These are phyloP conservation scores for Neoitamus cyanurus DNA, from an alignment of 2,888 invertebrate genomes.

Conservation along the genomic window DNA sequence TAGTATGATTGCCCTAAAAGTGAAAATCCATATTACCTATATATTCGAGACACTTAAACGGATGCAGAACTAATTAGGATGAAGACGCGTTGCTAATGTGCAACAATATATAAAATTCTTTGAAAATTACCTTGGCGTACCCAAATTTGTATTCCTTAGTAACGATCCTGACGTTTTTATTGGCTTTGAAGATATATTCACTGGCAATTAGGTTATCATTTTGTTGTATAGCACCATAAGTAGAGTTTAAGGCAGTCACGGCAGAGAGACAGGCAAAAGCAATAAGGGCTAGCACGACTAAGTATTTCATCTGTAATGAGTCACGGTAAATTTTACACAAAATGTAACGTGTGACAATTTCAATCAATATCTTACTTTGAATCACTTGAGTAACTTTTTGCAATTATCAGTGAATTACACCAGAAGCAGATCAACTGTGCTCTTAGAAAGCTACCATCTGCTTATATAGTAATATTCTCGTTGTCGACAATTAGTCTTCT, in stretches of 20 bases:
- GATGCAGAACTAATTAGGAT: too few species aligned
- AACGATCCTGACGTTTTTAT: neutral
- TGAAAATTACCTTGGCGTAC: neutral
- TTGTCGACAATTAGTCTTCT: neutral
- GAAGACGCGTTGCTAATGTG: too few species aligned
- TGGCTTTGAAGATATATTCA: neutral
- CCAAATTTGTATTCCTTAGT: neutral
- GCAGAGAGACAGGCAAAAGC: neutral
- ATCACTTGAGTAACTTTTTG: neutral
- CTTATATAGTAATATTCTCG: neutral
- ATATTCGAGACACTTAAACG: too few species aligned
- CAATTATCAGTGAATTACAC: neutral
- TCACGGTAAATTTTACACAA: neutral
- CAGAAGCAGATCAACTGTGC: neutral
- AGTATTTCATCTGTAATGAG: constrained; percentile 2
- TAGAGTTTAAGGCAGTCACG: neutral
- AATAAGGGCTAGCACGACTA: neutral
- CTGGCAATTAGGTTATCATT: neutral
- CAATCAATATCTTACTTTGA: neutral
- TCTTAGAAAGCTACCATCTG: neutral
- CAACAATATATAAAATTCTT: neutral
- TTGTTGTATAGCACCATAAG: neutral
- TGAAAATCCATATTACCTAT: neutral
- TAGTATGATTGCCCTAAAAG: neutral
- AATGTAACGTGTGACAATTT: neutral